Percentiles rank a stretch among this genome's conserved stretches.
Evolutionary conservation across 2,888 invertebrate species (phyloP).

Genomic region (Tenodera sinensis): DNA sequence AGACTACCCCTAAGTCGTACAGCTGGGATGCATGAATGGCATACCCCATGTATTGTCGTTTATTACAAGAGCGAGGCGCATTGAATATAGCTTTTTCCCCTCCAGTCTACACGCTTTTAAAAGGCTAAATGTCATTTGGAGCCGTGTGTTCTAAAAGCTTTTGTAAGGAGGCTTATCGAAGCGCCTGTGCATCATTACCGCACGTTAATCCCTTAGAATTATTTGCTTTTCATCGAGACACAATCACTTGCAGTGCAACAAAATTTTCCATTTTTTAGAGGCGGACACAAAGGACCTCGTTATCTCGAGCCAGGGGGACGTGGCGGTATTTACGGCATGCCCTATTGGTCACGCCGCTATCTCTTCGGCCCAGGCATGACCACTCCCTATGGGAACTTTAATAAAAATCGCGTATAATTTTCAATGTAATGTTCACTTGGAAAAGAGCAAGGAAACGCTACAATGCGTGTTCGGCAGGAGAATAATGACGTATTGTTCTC

Average conservation of each 20-base stretch:
- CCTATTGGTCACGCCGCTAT: background rate
- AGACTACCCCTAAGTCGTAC: too few relatives aligned
- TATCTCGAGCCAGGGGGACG: background rate
- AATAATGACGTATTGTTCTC: background rate
- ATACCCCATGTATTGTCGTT: too few relatives aligned
- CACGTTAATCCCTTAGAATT: background rate
- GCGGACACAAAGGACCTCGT: background rate
- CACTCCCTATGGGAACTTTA: background rate
- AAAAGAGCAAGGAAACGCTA: background rate
- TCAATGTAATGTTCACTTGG: background rate
- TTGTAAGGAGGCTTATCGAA: background rate
- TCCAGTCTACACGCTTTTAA: background rate
- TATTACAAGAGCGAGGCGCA: background rate
- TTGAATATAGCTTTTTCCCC: background rate
- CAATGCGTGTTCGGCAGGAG: background rate
- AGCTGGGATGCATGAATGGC: too few relatives aligned
- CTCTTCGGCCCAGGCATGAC: background rate
- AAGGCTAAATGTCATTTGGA: background rate
- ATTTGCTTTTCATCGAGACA: background rate
- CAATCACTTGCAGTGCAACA: background rate
- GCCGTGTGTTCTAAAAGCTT: background rate
- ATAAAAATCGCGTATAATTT: background rate
- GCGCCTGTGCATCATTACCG: background rate
- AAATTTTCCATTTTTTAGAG: background rate
- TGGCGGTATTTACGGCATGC: background rate